Evolutionary conservation across 92 coral and sea anemone genomes (phyloP), one percentile per base, ranked within the genome.

Genomic region (Anthopleura xanthogrammica): DNA sequence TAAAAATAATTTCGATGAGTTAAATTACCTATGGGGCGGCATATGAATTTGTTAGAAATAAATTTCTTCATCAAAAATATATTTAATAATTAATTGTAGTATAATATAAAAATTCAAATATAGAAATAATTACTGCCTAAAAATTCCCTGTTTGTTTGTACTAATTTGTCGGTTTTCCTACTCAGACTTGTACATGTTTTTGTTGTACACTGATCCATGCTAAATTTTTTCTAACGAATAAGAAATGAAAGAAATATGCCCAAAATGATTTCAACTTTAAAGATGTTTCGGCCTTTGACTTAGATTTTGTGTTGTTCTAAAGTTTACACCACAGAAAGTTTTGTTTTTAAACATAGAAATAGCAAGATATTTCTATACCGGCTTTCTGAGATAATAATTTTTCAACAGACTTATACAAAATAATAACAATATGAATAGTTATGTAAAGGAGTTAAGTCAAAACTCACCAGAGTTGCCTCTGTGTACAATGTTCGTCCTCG

Each of bases 381-480:
- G 4, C 74, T 68, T 36, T 13, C 36, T 68, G 29, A 2, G 41
- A 36, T 68, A 68, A 68, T 36, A 7, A 68, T 68, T 12, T 68
- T 36, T 29, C 24, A 10, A 64, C 6, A 68, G 5, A 68, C 43
- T 29, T 0, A 11, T 23, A 23, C 41, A 68, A 13, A 12, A 23
- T 20, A 36, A 50, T 14, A 20, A 43, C 54, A 77, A 46, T 46
- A 3, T 48, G 12, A 46, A 48, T 52, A 16, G 14, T 75, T 75
- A 12, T 77, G 79, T 46, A 5, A 42, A 5, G 29, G 55, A 79
- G 41, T 50, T 40, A 10, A 43, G 17, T 54, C 46, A 16, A 2
- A 81, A 81, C 84, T 81, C 75, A 81, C 84, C 84, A 52, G 43
- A 68, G 9, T 9, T 70, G 20, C 41, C 52, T 8, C 36, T 12